These are phyloP conservation scores for Limosa lapponica DNA, from an alignment of 2,797 vertebrate species.

Conservation along the genomic window DNA sequence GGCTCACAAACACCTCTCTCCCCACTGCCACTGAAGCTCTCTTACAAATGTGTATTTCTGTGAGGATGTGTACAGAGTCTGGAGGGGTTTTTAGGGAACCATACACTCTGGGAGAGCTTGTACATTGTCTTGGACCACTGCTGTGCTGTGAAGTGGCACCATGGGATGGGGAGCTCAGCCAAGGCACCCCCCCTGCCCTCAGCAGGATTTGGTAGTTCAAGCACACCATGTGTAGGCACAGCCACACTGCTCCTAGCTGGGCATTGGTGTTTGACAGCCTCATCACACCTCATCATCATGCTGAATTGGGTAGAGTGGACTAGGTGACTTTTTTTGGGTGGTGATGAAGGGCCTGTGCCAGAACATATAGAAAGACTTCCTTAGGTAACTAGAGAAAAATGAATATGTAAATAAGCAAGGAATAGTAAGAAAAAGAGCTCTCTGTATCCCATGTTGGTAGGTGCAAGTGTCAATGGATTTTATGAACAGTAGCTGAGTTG, in stretches of 20 bases:
- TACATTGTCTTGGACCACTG: rapidly evolving
- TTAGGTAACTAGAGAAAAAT: background rate
- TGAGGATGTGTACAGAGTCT: rapidly evolving
- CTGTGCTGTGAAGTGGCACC: background rate
- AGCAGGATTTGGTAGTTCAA: background rate
- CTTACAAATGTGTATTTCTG: background rate
- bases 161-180: background rate
- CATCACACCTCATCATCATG: background rate
- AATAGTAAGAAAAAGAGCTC: background rate
- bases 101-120: background rate
- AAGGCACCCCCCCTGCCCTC: background rate
- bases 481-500: background rate
- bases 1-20: background rate
- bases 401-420: background rate
- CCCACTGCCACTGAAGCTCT: background rate
- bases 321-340: background rate
- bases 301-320: background rate
- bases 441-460: background rate
- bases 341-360: background rate
- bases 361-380: background rate
- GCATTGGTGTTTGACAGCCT: rapidly evolving
- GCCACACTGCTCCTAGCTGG: background rate
- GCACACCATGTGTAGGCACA: background rate
- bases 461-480: background rate
- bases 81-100: background rate